Percentiles rank a stretch among this genome's conserved stretches.
phyloP scores from a whole-genome alignment of 2,888 invertebrate species.

The Anarsia innoxiella region DNA sequence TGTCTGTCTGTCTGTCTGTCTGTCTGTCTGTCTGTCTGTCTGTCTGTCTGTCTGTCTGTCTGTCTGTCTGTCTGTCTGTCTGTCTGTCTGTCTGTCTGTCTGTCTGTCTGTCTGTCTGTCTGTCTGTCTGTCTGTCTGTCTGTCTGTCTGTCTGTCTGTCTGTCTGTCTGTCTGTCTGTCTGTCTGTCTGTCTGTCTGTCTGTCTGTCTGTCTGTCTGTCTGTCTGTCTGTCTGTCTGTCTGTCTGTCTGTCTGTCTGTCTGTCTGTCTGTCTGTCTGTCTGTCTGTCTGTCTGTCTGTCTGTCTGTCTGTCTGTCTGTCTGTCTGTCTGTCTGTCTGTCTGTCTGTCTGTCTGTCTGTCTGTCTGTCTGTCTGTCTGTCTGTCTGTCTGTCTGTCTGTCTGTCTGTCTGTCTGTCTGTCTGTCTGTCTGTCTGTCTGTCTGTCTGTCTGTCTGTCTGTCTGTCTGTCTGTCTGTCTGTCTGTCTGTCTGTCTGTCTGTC shows the following conservation, averaged over 20 bases:
- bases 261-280: constrained; percentile 2
- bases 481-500: constrained; percentile 3
- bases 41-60: not conserved
- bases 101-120: not conserved
- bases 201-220: constrained; percentile 2
- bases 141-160: constrained; percentile 1
- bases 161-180: constrained; percentile 1
- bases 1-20: constrained; percentile 3
- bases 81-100: constrained; percentile 1
- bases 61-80: constrained; percentile 1
- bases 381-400: constrained; percentile 2
- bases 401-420: constrained; percentile 2
- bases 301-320: constrained; percentile 2
- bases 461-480: constrained; percentile 5
- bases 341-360: constrained; percentile 2
- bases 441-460: constrained; percentile 3
- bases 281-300: constrained; percentile 2
- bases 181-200: constrained; percentile 1
- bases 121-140: constrained; percentile 1
- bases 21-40: not conserved
- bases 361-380: constrained; percentile 2
- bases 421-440: constrained; percentile 2
- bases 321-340: constrained; percentile 2
- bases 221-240: constrained; percentile 2
- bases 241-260: constrained; percentile 2